A percentile compares a stretch with the other conserved stretches of the same genome.
Conservation (phyloP, 35 echinoderm and acorn worm genomes). For the Apostichopus californicus region DNA sequence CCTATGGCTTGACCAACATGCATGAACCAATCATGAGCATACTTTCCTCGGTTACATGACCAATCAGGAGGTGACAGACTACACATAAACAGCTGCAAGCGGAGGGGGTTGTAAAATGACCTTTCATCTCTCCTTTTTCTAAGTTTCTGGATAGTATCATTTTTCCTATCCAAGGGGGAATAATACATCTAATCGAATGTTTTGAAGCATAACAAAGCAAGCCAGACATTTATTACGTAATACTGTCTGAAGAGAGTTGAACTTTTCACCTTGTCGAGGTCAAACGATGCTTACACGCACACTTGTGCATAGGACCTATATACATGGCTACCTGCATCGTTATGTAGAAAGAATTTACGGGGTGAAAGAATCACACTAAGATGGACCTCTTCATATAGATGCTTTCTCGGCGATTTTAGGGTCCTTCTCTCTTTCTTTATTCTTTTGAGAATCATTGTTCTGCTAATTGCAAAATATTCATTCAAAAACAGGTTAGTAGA, state of each 20-base stretch:
- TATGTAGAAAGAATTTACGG: neutral
- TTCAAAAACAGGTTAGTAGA: too few relatives aligned
- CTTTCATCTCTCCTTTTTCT: too few relatives aligned
- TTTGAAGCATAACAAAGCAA: neutral
- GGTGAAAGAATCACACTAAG: too few relatives aligned
- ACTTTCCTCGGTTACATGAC: too few relatives aligned
- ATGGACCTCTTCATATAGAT: too few relatives aligned
- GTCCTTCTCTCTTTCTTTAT: too few relatives aligned
- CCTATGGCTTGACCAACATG: too few relatives aligned
- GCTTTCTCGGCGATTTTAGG: too few relatives aligned
- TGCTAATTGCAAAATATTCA: too few relatives aligned
- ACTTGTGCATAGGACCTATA: neutral
- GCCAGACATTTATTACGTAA: constrained; percentile 14
- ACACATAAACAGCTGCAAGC: neutral
- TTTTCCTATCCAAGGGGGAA: neutral
- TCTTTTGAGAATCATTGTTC: too few relatives aligned
- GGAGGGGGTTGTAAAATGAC: too few relatives aligned
- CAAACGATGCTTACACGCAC: neutral
- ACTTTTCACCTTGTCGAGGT: constrained; percentile 21
- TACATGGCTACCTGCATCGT: neutral
- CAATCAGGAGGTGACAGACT: neutral
- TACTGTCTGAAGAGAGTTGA: constrained; percentile 16
- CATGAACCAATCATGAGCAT: too few relatives aligned
- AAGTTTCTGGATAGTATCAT: neutral
- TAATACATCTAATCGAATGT: constrained; percentile 18